Conservation (phyloP, 2,113 vertebrate genomes). For the Dendrocopos noguchii region DNA sequence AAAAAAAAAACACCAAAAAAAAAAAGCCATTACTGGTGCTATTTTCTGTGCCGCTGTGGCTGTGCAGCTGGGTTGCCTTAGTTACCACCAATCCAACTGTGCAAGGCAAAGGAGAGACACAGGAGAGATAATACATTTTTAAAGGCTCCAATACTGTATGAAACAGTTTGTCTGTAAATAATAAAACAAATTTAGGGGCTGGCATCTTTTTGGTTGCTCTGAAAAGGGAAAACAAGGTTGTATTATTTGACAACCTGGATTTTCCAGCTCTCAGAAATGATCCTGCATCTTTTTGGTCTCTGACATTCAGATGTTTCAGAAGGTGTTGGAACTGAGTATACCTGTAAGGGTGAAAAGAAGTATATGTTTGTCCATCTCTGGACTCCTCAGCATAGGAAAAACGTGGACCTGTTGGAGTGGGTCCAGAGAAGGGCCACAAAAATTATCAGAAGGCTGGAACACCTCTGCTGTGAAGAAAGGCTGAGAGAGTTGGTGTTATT, state of each 20-base stretch:
- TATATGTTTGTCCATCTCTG: not conserved
- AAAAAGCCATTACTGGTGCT: slow-evolving; percentile 46
- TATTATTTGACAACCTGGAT: not conserved
- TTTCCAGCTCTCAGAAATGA: not conserved
- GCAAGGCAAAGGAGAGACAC: slow-evolving; percentile 44
- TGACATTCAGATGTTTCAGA: not conserved
- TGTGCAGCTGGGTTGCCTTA: slow-evolving; percentile 69
- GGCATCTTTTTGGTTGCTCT: not conserved
- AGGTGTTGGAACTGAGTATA: not conserved
- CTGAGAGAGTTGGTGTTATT: no score
- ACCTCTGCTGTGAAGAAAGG: no score
- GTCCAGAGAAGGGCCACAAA: no score
- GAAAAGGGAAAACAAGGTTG: slow-evolving; percentile 7
- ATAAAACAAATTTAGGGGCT: slow-evolving; percentile 42
- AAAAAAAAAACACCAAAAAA: not conserved
- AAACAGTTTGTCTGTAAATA: slow-evolving; percentile 57
- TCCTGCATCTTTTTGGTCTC: not conserved
- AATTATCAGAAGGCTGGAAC: no score
- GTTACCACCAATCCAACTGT: slow-evolving; percentile 62
- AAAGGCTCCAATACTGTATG: slow-evolving; percentile 33
- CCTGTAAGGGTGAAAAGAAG: not conserved
- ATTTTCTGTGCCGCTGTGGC: slow-evolving; percentile 61
- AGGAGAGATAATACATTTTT: slow-evolving; percentile 57
- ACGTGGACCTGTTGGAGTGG: no score
- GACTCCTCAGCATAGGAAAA: no score